Percentiles rank a stretch among this genome's conserved stretches.
Evolutionary conservation across 1,140 invertebrate genomes (phyloP).

Genomic region (Pteromalus puparum): DNA sequence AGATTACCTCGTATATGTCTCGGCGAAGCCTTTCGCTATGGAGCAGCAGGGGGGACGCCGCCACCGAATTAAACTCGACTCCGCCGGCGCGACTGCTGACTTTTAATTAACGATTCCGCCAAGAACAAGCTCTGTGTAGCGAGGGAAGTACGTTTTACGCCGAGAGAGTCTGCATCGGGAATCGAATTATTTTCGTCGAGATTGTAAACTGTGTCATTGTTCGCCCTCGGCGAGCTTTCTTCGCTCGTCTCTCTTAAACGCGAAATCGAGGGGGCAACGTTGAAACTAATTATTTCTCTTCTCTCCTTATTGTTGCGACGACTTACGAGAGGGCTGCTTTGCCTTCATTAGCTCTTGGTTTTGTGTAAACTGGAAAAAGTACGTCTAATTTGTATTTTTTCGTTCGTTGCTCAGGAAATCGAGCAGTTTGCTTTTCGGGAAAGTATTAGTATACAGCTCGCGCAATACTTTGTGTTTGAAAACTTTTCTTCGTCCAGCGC

Average conservation of each 20-base stretch:
- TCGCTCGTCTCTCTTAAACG: neutral
- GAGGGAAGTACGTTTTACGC: neutral
- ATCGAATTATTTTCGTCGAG: constrained; percentile 26
- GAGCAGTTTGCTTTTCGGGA: too few species aligned
- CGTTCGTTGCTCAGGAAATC: too few species aligned
- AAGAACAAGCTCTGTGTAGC: neutral
- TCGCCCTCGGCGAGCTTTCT: neutral
- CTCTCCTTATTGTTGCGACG: neutral
- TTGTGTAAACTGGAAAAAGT: too few species aligned
- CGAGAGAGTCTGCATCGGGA: neutral
- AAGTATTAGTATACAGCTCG: too few species aligned
- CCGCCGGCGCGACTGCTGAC: neutral
- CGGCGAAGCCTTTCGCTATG: neutral
- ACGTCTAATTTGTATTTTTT: too few species aligned
- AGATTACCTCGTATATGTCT: constrained; percentile 49
- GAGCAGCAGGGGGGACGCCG: neutral
- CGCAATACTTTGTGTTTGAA: neutral
- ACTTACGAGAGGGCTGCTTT: neutral
- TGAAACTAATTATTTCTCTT: constrained; percentile 5
- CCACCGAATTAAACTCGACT: neutral
- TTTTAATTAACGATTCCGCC: constrained; percentile 39
- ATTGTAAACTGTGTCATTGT: constrained; percentile 33
- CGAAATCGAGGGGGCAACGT: neutral
- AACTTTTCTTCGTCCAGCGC: neutral
- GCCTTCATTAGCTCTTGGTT: too few species aligned